Percentiles rank a stretch among this genome's conserved stretches.
These are phyloP conservation scores for Distichodus sexfasciatus DNA, from an alignment of 2,797 vertebrate genomes.

Conservation along the genomic window DNA sequence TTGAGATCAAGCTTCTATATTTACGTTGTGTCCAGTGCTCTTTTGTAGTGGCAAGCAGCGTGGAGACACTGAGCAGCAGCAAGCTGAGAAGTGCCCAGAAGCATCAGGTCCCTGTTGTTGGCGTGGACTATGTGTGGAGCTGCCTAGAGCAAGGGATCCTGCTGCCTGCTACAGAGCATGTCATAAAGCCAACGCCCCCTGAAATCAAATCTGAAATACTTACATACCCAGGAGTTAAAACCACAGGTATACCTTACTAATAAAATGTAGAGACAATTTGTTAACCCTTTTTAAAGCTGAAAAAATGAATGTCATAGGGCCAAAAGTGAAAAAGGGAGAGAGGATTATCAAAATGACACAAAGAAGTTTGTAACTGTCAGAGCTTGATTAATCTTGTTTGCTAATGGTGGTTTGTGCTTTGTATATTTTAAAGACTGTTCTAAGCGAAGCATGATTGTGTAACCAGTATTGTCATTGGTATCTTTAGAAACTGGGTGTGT, in stretches of 20 bases:
- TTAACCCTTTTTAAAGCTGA: too few relatives aligned
- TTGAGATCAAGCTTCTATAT: not conserved
- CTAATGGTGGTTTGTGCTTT: not conserved
- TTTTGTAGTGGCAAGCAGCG: conserved; percentile 70
- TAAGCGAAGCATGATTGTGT: not conserved
- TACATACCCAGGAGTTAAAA: conserved; percentile 39
- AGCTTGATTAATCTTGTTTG: not conserved
- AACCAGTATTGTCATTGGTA: too few relatives aligned
- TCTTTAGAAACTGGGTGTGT: not conserved
- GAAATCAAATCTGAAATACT: not conserved
- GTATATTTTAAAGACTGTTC: not conserved
- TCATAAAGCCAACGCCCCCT: conserved; percentile 36
- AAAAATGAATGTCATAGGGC: not conserved
- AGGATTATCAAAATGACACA: not conserved
- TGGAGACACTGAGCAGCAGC: conserved; percentile 66
- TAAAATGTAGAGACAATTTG: too few relatives aligned
- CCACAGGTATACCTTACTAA: not conserved
- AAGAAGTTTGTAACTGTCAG: not conserved
- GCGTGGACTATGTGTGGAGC: conserved; percentile 71
- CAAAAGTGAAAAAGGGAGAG: not conserved
- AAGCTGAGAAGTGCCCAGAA: conserved; percentile 70
- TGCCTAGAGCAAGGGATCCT: conserved; percentile 70
- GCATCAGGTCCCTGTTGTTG: conserved; percentile 68
- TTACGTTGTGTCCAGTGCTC: conserved; percentile 72
- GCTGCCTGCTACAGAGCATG: conserved; percentile 62